Conservation (phyloP, 2,113 vertebrate genomes). For the Muntiacus muntjak region DNA sequence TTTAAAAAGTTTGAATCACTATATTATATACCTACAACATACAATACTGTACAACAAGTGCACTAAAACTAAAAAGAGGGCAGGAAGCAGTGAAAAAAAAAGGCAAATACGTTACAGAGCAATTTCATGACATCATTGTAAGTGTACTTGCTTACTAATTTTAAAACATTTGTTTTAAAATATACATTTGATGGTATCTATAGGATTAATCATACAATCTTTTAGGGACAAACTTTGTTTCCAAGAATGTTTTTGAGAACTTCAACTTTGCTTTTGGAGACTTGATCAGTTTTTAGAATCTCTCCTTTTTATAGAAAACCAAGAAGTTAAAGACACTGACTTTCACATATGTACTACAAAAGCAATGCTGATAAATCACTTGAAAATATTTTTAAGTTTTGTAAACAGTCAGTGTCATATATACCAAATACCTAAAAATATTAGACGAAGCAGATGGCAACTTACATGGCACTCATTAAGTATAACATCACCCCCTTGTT, state of each 20-base stretch:
- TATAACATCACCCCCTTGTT: neutral
- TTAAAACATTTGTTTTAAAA: neutral
- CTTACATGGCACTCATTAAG: neutral
- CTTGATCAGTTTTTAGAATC: neutral
- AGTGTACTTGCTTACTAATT: slow-evolving; percentile 5
- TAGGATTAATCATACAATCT: neutral
- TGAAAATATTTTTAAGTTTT: neutral
- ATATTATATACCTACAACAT: neutral
- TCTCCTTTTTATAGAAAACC: neutral
- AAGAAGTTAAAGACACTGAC: neutral
- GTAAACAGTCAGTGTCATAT: neutral
- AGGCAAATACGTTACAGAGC: neutral
- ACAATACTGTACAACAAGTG: neutral
- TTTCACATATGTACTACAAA: neutral
- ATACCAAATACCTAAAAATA: neutral
- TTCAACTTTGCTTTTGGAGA: slow-evolving; percentile 14
- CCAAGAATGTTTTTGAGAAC: slow-evolving; percentile 13
- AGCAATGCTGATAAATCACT: neutral
- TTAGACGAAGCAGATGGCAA: neutral
- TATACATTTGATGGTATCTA: neutral
- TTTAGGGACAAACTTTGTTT: neutral
- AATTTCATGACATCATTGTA: neutral
- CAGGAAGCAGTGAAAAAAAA: neutral
- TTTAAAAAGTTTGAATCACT: neutral
- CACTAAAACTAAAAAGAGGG: neutral